Base-by-base conservation (phyloP, 2,888 invertebrate genomes). In the Nephrotoma appendiculata region DNA sequence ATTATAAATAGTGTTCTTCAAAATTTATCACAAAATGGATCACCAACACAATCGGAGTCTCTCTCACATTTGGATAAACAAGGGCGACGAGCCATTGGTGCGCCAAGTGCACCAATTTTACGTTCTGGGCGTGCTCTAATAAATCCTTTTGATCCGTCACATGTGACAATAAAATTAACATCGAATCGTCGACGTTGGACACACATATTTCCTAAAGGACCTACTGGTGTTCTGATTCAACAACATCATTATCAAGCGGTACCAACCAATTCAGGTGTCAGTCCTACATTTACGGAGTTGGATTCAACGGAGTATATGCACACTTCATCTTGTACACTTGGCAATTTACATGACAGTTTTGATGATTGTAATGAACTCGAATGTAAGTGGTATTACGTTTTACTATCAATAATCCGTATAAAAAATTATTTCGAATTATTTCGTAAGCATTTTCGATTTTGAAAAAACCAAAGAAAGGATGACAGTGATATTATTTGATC, bases 141-240 rank as follows among this genome's bases (percentile, higher is more conserved):
- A 89, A 99, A 99, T 92, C 99, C 99, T 0, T 99, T 99, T 91
- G 98, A 98, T 91, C 99, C 99, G 0, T 98, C 98, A 0, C 97
- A 98, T 90, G 98, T 99, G 87, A 98, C 98, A 45, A 98, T 98
- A 88, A 98, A 98, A 91, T 92, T 98, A 85, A 99, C 98, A 0
- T 98, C 98, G 86, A 98, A 98, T 91, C 93, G 99, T 86, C 93
- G 99, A 45, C 94, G 99, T 87, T 99, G 99, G 99, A 98, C 98
- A 0, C 99, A 99, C 91, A 99, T 99, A 89, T 99, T 99, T 91
- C 99, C 99, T 2, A 97, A 97, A 95, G 97, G 97, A 85, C 97
- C 97, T 6, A 96, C 96, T 0, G 98, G 98, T 5, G 96, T 97
- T 19, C 92, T 98, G 84, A 98, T 98, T 89, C 98, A 98, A 89